Conservation (phyloP, 2,888 invertebrate species). For the Archips xylosteana region DNA sequence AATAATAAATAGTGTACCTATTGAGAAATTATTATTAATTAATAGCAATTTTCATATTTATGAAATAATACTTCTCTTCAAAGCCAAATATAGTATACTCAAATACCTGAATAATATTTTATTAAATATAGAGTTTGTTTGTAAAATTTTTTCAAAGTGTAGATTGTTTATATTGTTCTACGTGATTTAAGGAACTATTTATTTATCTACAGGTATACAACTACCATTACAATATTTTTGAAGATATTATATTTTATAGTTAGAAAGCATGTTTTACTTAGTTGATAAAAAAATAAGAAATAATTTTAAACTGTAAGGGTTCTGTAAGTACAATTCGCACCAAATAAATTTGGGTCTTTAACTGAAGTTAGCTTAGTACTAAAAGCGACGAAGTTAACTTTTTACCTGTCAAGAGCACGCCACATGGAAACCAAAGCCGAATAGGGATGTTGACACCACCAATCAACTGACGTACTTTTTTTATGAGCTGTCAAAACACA, state of each 20-base stretch:
- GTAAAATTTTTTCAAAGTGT: neutral
- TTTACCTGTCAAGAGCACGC: too few relatives aligned
- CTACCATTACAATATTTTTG: constrained; percentile 3
- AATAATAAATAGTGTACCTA: neutral
- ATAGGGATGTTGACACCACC: too few relatives aligned
- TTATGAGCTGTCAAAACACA: too few relatives aligned
- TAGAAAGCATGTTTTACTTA: neutral
- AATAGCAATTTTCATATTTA: constrained; percentile 15
- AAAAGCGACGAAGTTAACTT: too few relatives aligned
- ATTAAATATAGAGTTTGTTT: neutral
- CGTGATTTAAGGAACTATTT: neutral
- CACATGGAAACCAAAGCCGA: too few relatives aligned
- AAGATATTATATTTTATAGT: constrained; percentile 1
- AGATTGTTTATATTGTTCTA: neutral
- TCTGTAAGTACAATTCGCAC: neutral
- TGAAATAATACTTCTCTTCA: constrained; percentile 14
- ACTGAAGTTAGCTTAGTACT: too few relatives aligned
- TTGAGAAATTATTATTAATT: constrained; percentile 7
- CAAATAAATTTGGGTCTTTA: too few relatives aligned
- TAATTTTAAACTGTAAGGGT: neutral
- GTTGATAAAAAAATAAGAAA: neutral
- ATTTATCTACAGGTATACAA: neutral
- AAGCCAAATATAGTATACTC: constrained; percentile 36
- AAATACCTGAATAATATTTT: constrained; percentile 10
- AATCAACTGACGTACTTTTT: too few relatives aligned